Percentiles rank a stretch among this genome's conserved stretches.
phyloP scores from a whole-genome alignment of 2,797 vertebrate species.

The Cyprinodon diabolis region DNA sequence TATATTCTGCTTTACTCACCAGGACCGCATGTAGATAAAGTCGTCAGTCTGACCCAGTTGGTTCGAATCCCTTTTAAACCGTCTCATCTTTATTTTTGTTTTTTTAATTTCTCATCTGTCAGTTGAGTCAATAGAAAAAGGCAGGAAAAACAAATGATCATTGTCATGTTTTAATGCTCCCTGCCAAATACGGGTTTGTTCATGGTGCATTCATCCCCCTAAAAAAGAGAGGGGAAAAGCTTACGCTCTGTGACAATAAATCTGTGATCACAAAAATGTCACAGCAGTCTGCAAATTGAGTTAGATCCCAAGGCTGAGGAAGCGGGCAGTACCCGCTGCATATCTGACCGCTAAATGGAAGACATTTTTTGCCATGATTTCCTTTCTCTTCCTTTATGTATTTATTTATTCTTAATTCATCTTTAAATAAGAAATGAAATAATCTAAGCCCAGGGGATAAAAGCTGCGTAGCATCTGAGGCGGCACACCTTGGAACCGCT shows the following conservation, averaged over 20 bases:
- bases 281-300: constrained; percentile 65
- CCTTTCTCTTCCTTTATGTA: constrained; percentile 18
- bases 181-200: constrained; percentile 58
- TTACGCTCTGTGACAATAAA: constrained; percentile 49
- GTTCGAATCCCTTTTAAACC: not conserved
- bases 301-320: constrained; percentile 39
- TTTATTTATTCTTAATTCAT: constrained; percentile 49
- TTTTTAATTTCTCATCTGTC: constrained; percentile 1
- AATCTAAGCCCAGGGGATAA: constrained; percentile 48
- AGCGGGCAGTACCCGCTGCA: constrained; percentile 40
- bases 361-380: constrained; percentile 32
- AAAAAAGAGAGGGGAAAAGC: constrained; percentile 27
- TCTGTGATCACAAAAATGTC: constrained; percentile 65
- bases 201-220: constrained; percentile 50
- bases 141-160: constrained; percentile 33
- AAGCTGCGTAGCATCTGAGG: constrained; percentile 27
- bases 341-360: constrained; percentile 39
- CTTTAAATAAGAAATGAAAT: constrained; percentile 52
- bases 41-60: not conserved
- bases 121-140: constrained; percentile 11
- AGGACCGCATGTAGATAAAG: not conserved
- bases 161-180: constrained; percentile 54
- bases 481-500: constrained; percentile 32
- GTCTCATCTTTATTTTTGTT: not conserved
- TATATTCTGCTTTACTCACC: not conserved